Evolutionary conservation across 2,113 vertebrate genomes (phyloP).

Genomic region (Larimichthys crocea): DNA sequence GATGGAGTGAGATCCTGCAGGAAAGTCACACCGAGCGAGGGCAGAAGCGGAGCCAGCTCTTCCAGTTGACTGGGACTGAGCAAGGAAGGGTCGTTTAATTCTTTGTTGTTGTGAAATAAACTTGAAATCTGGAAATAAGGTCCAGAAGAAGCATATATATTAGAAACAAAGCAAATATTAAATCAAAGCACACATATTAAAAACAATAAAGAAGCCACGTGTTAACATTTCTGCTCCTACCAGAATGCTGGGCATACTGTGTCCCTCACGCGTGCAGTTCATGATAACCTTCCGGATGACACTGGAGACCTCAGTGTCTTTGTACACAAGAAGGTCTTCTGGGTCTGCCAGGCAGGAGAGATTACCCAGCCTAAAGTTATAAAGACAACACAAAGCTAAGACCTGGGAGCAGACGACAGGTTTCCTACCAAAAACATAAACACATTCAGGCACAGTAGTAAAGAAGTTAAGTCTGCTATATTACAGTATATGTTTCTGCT

Average conservation of each 20-base stretch:
- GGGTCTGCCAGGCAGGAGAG: constrained; percentile 79
- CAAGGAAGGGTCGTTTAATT: constrained; percentile 61
- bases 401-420: neutral
- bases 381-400: constrained; percentile 8
- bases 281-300: constrained; percentile 78
- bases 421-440: neutral
- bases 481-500: too few species aligned
- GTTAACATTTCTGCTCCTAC: constrained; percentile 55
- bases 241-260: constrained; percentile 76
- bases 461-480: too few species aligned
- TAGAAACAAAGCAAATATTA: neutral
- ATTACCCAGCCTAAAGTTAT: constrained; percentile 77
- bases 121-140: constrained; percentile 71
- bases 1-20: constrained; percentile 73
- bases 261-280: constrained; percentile 73
- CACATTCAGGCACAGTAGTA: too few species aligned
- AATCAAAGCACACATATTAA: neutral
- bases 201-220: neutral
- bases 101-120: constrained; percentile 70
- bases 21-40: constrained; percentile 78
- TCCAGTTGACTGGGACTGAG: constrained; percentile 69
- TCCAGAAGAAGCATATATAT: neutral
- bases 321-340: constrained; percentile 77
- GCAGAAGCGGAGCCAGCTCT: constrained; percentile 78
- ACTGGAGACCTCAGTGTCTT: constrained; percentile 61